phyloP scores from a whole-genome alignment of 1,140 invertebrate genomes.

The Ips typographus region DNA sequence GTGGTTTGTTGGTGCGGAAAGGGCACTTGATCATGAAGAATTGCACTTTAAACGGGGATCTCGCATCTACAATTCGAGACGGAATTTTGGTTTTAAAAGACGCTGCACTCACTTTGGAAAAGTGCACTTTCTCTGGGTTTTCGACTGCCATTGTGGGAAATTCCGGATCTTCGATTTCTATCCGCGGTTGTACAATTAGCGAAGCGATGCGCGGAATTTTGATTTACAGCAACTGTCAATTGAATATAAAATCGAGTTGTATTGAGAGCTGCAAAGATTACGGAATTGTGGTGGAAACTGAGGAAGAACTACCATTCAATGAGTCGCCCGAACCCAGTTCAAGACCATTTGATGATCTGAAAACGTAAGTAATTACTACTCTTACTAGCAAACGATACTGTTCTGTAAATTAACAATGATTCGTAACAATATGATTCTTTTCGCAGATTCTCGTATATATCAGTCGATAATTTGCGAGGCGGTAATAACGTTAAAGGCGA shows the following conservation, averaged over 20 bases:
- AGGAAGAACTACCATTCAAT: slow-evolving; percentile 1
- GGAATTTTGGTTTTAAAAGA: slow-evolving; percentile 52
- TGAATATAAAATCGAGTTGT: slow-evolving; percentile 35
- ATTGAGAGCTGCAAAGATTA: slow-evolving; percentile 46
- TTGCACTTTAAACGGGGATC: slow-evolving; percentile 51
- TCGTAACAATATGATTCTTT: background rate
- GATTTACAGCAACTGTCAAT: slow-evolving; percentile 45
- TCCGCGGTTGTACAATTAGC: slow-evolving; percentile 41
- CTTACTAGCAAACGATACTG: no score
- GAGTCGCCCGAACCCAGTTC: background rate
- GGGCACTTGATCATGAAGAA: slow-evolving; percentile 47
- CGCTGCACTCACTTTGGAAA: slow-evolving; percentile 45
- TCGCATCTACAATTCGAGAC: slow-evolving; percentile 51
- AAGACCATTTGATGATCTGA: background rate
- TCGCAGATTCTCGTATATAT: no score
- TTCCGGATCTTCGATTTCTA: slow-evolving; percentile 40
- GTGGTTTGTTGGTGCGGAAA: slow-evolving; percentile 51
- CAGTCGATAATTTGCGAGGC: no score
- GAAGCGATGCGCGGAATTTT: slow-evolving; percentile 44
- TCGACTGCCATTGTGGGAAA: slow-evolving; percentile 49
- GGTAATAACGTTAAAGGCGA: no score
- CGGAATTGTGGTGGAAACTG: slow-evolving; percentile 46
- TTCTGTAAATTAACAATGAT: background rate
- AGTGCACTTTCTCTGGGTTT: slow-evolving; percentile 51
- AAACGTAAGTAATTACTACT: background rate